Percentiles rank a stretch among this genome's conserved stretches.
These are phyloP conservation scores for Uropsilus gracilis DNA, from an alignment of 2,113 vertebrate genomes.

Conservation along the genomic window DNA sequence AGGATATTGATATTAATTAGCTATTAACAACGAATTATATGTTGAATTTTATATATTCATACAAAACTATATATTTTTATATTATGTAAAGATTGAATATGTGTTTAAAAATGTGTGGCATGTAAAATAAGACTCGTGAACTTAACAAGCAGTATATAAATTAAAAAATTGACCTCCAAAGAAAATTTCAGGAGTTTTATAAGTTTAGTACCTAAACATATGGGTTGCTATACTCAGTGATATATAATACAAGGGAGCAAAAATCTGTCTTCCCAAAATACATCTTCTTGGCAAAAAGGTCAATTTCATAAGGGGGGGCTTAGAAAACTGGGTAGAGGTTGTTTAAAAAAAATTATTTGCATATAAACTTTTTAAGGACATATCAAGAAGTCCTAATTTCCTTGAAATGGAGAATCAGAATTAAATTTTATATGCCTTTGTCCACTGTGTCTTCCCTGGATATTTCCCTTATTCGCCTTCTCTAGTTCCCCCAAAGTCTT, in stretches of 20 bases:
- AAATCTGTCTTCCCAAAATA: no score
- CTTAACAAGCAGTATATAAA: background rate
- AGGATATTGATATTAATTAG: background rate
- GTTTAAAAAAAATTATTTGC: background rate
- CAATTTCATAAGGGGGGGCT: no score
- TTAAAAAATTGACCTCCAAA: conserved; percentile 23
- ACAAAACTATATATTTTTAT: background rate
- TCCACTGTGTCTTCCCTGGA: no score
- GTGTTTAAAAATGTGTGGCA: background rate
- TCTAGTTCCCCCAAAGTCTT: no score
- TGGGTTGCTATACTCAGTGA: background rate
- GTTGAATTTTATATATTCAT: background rate
- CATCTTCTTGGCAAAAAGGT: no score
- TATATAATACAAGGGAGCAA: no score
- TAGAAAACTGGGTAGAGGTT: no score
- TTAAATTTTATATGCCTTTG: no score
- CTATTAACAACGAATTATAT: background rate
- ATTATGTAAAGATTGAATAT: background rate
- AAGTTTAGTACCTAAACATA: background rate
- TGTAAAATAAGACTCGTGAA: background rate
- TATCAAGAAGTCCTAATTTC: no score
- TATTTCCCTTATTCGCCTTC: no score
- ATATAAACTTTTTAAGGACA: no score
- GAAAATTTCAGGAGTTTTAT: background rate
- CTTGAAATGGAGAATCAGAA: no score